Evolutionary conservation across 2,797 vertebrate genomes (phyloP).

Genomic region (Phataginus tricuspis): DNA sequence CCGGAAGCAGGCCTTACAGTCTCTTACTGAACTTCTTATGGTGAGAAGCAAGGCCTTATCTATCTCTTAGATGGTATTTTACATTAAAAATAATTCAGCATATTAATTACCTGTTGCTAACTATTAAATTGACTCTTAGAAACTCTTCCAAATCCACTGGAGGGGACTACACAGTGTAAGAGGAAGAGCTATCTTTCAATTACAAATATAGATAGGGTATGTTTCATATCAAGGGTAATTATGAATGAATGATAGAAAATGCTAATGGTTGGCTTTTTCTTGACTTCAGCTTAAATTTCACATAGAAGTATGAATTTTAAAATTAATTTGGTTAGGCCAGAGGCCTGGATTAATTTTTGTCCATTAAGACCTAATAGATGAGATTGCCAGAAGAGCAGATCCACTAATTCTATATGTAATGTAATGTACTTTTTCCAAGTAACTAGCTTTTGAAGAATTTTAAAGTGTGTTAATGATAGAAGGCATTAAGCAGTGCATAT

Average conservation of each 20-base stretch:
- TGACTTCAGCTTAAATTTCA: constrained; percentile 66
- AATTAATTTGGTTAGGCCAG: constrained; percentile 65
- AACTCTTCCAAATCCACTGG: background rate
- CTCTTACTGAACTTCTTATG: constrained; percentile 92
- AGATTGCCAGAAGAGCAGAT: constrained; percentile 47
- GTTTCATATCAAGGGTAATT: constrained; percentile 45
- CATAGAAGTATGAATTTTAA: constrained; percentile 71
- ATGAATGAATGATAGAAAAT: constrained; percentile 61
- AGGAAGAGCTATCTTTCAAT: background rate
- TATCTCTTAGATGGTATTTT: background rate
- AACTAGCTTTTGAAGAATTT: constrained; percentile 11
- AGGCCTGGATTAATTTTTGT: constrained; percentile 71
- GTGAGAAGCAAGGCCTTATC: constrained; percentile 84
- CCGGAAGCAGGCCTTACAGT: constrained; percentile 94
- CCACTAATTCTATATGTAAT: background rate
- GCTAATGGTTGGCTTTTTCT: constrained; percentile 61
- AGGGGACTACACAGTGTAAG: background rate
- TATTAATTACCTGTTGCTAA: background rate
- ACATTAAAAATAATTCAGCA: background rate
- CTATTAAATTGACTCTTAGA: background rate
- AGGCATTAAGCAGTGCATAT: background rate
- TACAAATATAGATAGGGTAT: constrained; percentile 21
- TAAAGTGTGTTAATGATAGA: background rate
- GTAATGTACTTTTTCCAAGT: background rate
- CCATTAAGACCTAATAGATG: constrained; percentile 36